Percentiles rank a stretch among this genome's conserved stretches.
Conservation (phyloP, 2,113 vertebrate species). For the Dunckerocampus dactyliophorus region DNA sequence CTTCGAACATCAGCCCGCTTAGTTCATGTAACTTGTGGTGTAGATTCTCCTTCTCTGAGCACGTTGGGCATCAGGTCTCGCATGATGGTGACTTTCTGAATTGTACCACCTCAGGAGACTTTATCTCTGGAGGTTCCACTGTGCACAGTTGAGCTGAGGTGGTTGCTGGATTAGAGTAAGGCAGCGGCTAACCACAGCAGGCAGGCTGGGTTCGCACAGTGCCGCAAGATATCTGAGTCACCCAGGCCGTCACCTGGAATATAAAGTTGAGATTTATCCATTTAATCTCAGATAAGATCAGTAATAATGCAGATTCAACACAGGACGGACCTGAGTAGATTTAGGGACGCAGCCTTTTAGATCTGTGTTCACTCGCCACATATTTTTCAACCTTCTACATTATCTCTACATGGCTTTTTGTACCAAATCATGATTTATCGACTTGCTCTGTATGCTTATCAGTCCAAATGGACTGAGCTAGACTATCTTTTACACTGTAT, state of each 20-base stretch:
- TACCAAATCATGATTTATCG: conserved; percentile 3
- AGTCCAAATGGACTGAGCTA: not conserved
- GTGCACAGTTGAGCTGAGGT: no score
- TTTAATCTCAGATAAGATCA: conserved; percentile 33
- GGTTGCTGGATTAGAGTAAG: not conserved
- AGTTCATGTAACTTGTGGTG: no score
- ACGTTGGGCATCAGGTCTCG: no score
- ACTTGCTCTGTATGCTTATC: conserved; percentile 1
- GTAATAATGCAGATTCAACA: conserved; percentile 31
- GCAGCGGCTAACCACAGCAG: not conserved
- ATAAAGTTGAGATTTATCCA: conserved; percentile 39
- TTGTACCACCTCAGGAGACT: no score
- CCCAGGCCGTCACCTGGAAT: conserved; percentile 42
- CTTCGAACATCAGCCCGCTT: no score
- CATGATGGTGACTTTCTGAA: no score
- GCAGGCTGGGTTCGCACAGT: conserved; percentile 25
- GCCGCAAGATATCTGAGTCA: conserved; percentile 23
- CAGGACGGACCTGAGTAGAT: not conserved
- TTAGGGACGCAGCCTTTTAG: not conserved
- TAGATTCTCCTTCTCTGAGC: no score
- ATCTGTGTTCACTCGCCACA: no score
- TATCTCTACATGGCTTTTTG: not conserved
- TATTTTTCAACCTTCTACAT: no score
- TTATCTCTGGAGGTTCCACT: no score
- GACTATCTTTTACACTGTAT: not conserved